These are phyloP conservation scores for Trichonephila inaurata DNA, from an alignment of 1,140 invertebrate genomes.

Conservation along the genomic window DNA sequence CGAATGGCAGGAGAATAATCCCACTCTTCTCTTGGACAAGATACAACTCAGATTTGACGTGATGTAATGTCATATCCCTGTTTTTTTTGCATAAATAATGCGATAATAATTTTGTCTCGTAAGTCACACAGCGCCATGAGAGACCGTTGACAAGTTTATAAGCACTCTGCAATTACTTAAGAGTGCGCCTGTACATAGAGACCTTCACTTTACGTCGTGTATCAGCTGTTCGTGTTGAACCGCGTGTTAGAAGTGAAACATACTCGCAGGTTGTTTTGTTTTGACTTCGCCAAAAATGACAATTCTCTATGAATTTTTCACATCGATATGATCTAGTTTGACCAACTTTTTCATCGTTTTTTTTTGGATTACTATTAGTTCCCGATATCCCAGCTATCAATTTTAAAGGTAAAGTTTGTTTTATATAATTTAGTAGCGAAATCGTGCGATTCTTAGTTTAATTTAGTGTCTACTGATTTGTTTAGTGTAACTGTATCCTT, in stretches of 20 bases:
- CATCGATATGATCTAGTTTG: not conserved
- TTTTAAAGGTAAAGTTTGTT: not conserved
- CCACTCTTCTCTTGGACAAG: not conserved
- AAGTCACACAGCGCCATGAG: not conserved
- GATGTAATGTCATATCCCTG: not conserved
- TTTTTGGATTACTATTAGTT: not conserved
- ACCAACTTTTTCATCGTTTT: not conserved
- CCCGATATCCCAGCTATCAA: not conserved
- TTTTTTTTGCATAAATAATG: not conserved
- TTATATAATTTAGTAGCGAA: not conserved
- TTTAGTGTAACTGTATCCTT: too few relatives aligned
- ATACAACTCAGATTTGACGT: not conserved
- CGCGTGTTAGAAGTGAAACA: conserved; percentile 19
- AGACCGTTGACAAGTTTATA: not conserved
- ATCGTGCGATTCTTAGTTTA: too few relatives aligned
- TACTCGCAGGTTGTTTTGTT: conserved; percentile 17
- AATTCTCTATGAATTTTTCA: not conserved
- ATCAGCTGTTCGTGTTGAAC: conserved; percentile 8
- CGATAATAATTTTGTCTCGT: not conserved
- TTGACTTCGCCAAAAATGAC: conserved; percentile 2
- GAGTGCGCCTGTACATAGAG: conserved; percentile 4
- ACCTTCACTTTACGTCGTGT: conserved; percentile 21
- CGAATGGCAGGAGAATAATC: not conserved
- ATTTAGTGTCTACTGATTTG: too few relatives aligned
- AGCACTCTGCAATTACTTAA: not conserved